Evolutionary conservation across 2,113 vertebrate species (phyloP).

Genomic region (Ciconia stormi): DNA sequence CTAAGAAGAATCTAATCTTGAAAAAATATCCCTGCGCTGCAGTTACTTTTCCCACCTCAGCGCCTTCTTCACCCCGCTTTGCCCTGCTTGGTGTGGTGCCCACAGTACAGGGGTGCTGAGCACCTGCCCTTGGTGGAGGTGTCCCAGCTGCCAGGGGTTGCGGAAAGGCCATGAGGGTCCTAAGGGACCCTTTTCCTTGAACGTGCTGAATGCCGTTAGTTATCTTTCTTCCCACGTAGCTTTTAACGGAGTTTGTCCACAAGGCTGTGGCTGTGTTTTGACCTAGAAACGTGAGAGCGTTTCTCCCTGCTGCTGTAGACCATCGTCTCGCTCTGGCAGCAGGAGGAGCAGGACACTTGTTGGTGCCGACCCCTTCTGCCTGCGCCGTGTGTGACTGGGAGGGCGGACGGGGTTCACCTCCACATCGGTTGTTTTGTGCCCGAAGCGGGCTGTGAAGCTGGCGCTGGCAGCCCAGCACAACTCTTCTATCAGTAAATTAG

Average conservation of each 20-base stretch:
- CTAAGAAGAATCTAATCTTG: not conserved
- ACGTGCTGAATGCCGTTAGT: not conserved
- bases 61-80: not conserved
- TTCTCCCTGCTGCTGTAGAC: not conserved
- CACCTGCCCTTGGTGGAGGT: not conserved
- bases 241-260: not conserved
- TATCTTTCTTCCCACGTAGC: fast-evolving
- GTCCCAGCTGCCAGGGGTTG: not conserved
- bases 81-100: not conserved
- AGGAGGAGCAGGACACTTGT: not conserved
- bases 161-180: not conserved
- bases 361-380: not conserved
- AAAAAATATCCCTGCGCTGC: not conserved
- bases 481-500: not conserved
- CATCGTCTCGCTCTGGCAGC: fast-evolving
- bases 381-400: not conserved
- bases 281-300: not conserved
- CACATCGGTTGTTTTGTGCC: not conserved
- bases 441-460: not conserved
- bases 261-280: not conserved
- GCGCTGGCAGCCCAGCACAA: not conserved
- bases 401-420: not conserved
- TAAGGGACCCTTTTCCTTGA: not conserved
- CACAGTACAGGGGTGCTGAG: not conserved
- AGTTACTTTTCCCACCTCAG: not conserved